Base-by-base conservation (phyloP, 1,140 invertebrate species). In the Pachyrhynchus sulphureomaculatus region DNA sequence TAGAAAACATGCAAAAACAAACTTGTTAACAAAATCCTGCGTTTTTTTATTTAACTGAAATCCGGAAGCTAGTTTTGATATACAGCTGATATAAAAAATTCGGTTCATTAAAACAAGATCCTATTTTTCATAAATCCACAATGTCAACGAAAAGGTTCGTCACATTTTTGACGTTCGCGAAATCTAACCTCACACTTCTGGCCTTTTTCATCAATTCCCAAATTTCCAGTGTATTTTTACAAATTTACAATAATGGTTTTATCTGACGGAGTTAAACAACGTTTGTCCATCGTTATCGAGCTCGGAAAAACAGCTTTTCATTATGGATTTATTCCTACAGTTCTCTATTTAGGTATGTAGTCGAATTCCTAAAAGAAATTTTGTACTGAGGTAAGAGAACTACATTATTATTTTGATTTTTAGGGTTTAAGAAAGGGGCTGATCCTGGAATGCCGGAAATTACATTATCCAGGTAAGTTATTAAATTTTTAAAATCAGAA, bases 241-340 rank as follows among this genome's bases (percentile, higher is more conserved):
- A 21, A n/a, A 24, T 12, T 32, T 15, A 39, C 12, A 33, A 64
- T 57, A 65, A 70, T 71, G 69, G 70, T 58, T 49, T 62, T 74
- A 53, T 70, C 67, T n/a, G 72, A 76, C 5, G 76, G 76, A 33
- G 80, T 77, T 1, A 86, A 86, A 72, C 80, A 85, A 65, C 82
- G 85, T 69, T 71, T 88, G 29, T 77, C 80, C 10, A 71, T 82
- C 5, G 81, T 88, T 8, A 75, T 87, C 32, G 79, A 81, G 12
- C 63, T 81, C 2, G 77, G 78, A 3, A 87, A 86, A 74, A 81
- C 79, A 2, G 74, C 83, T 45, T 87, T 87, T 58, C 86, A 87
- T 66, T 88, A 85, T 81, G 85, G 84, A 24, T 88, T 87, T 45
- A 83, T 88, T 58, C 86, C 86, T 1, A 79, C 84, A 9, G 81